Evolutionary conservation across 2,113 vertebrate species (phyloP).

Genomic region (Piprites chloris): DNA sequence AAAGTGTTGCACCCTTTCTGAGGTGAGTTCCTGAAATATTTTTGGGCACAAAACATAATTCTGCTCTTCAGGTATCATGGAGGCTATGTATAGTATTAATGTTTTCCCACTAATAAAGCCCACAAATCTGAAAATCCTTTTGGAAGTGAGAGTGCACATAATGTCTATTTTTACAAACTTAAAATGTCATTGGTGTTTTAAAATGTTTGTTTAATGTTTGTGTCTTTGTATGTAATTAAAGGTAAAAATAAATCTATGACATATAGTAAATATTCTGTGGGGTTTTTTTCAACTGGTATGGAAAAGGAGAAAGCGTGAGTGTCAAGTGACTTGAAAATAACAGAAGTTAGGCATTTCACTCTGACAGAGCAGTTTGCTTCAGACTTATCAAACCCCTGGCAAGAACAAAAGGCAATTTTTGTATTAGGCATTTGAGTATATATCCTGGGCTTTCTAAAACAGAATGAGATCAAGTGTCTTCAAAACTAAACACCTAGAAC

Average conservation of each 20-base stretch:
- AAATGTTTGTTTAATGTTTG: conserved; percentile 13
- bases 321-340: neutral
- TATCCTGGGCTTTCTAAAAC: neutral
- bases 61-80: neutral
- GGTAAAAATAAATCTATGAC: conserved; percentile 40
- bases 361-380: neutral
- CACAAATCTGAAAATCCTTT: neutral
- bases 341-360: neutral
- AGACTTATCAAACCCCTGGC: neutral
- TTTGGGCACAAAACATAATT: neutral
- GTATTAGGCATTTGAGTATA: neutral
- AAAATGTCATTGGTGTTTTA: neutral
- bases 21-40: neutral
- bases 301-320: neutral
- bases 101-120: neutral
- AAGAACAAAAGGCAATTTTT: neutral
- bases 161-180: neutral
- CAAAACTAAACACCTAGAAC: neutral
- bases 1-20: neutral
- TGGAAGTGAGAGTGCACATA: neutral
- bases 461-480: neutral
- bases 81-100: neutral
- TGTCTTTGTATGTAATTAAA: conserved; percentile 4
- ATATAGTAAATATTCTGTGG: neutral
- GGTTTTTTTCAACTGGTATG: neutral